A percentile compares a stretch with the other conserved stretches of the same genome.
Evolutionary conservation across 1,140 invertebrate species (phyloP).

Genomic region (Apis cerana): DNA sequence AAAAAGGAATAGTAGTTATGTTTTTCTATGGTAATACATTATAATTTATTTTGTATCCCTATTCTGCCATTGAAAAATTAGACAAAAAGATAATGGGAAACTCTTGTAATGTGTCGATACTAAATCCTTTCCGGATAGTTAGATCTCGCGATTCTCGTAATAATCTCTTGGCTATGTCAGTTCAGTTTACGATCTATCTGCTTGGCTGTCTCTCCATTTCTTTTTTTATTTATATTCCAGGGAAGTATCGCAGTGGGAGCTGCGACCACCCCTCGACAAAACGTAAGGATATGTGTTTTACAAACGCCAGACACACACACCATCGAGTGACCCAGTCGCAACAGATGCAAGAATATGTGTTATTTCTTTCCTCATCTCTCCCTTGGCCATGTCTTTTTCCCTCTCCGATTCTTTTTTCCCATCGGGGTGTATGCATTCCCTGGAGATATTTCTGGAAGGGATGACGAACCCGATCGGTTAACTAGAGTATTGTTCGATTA

Average conservation of each 20-base stretch:
- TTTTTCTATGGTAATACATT: neutral
- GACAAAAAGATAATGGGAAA: slow-evolving; percentile 54
- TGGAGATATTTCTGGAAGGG: slow-evolving; percentile 54
- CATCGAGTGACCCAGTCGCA: slow-evolving; percentile 44
- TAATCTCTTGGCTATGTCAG: slow-evolving; percentile 15
- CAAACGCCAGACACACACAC: slow-evolving; percentile 43
- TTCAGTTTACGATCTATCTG: slow-evolving; percentile 65
- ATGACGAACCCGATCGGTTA: slow-evolving; percentile 73
- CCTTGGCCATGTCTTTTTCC: slow-evolving; percentile 17
- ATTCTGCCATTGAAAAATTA: neutral
- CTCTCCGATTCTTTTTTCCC: slow-evolving; percentile 39
- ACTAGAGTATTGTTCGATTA: slow-evolving; percentile 81
- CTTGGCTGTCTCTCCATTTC: slow-evolving; percentile 47
- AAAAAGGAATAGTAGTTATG: too few relatives aligned
- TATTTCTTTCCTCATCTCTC: slow-evolving; percentile 10
- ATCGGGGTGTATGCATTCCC: slow-evolving; percentile 39
- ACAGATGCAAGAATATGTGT: slow-evolving; percentile 65
- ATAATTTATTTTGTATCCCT: too few relatives aligned
- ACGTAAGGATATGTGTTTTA: slow-evolving; percentile 57
- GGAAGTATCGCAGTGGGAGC: slow-evolving; percentile 45
- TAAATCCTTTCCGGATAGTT: slow-evolving; percentile 70
- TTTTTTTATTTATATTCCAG: slow-evolving; percentile 55
- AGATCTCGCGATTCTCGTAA: slow-evolving; percentile 31
- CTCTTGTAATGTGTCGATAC: slow-evolving; percentile 49
- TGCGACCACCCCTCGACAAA: slow-evolving; percentile 39